Conservation (phyloP, 2,888 invertebrate genomes). For the Beris chalybata region DNA sequence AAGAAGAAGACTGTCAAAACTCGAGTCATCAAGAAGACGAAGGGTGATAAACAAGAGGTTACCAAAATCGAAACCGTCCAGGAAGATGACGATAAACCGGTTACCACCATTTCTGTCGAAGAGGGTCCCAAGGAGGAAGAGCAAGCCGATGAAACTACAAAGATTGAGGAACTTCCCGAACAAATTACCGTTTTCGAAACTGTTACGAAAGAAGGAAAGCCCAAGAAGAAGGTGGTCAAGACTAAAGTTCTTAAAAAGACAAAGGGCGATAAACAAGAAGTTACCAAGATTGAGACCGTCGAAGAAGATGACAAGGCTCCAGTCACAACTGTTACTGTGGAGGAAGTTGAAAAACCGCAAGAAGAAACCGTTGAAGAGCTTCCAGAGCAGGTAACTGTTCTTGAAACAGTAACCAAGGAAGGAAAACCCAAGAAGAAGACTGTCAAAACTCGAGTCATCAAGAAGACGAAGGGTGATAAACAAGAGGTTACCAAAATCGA, state of each 20-base stretch:
- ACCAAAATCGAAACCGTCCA: conserved; percentile 53
- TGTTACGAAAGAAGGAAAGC: conserved; percentile 42
- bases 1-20: conserved; percentile 48
- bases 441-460: conserved; percentile 50
- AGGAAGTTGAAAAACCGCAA: conserved; percentile 40
- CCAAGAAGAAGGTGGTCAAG: conserved; percentile 49
- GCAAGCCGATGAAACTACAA: conserved; percentile 41
- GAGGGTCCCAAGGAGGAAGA: conserved; percentile 33
- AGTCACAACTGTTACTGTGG: conserved; percentile 47
- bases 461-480: conserved; percentile 48
- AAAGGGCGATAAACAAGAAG: conserved; percentile 51
- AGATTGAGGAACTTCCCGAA: conserved; percentile 40
- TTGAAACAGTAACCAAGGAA: conserved; percentile 49
- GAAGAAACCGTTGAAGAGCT: conserved; percentile 45
- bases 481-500: conserved; percentile 52
- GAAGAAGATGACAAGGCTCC: conserved; percentile 54
- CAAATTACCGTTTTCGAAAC: conserved; percentile 45
- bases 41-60: conserved; percentile 46
- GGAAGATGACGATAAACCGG: conserved; percentile 49
- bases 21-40: conserved; percentile 47
- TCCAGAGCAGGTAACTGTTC: conserved; percentile 49
- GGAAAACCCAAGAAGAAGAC: conserved; percentile 46
- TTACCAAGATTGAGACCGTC: conserved; percentile 54
- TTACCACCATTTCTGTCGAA: conserved; percentile 46
- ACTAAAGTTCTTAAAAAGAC: conserved; percentile 51